Evolutionary conservation across 2,888 invertebrate genomes (phyloP), one percentile per base, ranked within the genome.

Genomic region (Melinaea marsaeus): DNA sequence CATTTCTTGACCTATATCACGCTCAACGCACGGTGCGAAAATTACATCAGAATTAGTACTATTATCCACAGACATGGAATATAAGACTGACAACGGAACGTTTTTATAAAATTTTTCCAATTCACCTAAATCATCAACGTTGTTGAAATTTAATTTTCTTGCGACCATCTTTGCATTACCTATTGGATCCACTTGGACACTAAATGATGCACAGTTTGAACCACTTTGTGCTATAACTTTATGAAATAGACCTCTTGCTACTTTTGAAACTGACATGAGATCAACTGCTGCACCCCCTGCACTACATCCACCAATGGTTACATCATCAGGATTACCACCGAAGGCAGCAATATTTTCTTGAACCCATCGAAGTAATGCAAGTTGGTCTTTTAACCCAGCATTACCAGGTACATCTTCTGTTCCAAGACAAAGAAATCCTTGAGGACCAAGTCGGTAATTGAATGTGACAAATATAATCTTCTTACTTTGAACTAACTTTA

Each of bases 331-430:
- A 22, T 84, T 79, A 1, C 84, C 85, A n/a, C 82, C 80, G 54
- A 81, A 84, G 3, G 60, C 71, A 0, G 72, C 81, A 58, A 85
- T 83, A 61, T 85, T 84, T 5, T 69, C 70, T 35, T 79, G 73
- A 0, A 68, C 68, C 68, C 65, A 69, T 1, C 61, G 60, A 7
- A 85, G 72, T 22, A 79, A 65, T 0, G 79, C 78, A 3, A 85
- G 75, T 66, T 82, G 82, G 62, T 85, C 85, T 66, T 84, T 85
- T 73, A 84, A 72, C 7, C 83, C 85, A 13, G 83, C 83, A 54
- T 85, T 84, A 2, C 85, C 85, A 2, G 85, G 85, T 51, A 70
- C 73, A 56, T 74, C 75, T 59, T 75, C 70, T n/a, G 83, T 83
- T 0, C 83, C 83, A 34, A 83, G 72, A 65, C 80, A 81, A n/a